A percentile compares a stretch with the other conserved stretches of the same genome.
Evolutionary conservation across 2,797 vertebrate genomes (phyloP).

Genomic region (Picus viridis): DNA sequence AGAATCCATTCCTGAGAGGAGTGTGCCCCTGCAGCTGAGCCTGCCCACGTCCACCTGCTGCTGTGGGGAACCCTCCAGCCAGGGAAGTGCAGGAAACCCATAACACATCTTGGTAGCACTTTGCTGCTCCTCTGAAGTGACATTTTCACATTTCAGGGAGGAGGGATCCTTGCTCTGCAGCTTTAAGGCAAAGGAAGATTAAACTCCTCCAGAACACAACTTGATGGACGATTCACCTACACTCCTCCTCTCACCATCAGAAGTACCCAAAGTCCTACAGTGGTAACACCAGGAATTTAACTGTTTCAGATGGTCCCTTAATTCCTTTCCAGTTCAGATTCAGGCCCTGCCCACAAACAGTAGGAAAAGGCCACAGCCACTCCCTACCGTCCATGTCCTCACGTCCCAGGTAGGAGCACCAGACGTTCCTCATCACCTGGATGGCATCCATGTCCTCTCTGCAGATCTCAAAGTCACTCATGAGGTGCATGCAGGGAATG

Average conservation of each 20-base stretch:
- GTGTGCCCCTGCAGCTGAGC: rapidly evolving
- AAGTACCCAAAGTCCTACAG: not conserved
- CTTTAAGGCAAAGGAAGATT: not conserved
- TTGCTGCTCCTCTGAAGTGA: not conserved
- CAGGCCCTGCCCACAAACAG: not conserved
- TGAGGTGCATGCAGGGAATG: conserved; percentile 96
- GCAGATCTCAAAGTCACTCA: conserved; percentile 84
- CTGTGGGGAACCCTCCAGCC: not conserved
- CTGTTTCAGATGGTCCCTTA: not conserved
- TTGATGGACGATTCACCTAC: not conserved
- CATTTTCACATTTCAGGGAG: not conserved
- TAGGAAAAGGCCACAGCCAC: rapidly evolving
- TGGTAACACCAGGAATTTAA: not conserved
- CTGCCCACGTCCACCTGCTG: not conserved
- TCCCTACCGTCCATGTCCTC: conserved; percentile 90
- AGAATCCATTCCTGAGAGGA: not conserved
- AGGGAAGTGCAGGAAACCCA: not conserved
- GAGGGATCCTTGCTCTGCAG: not conserved
- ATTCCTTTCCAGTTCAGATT: not conserved
- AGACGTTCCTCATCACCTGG: conserved; percentile 89
- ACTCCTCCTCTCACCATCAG: not conserved
- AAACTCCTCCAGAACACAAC: not conserved
- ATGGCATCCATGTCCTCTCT: conserved; percentile 90
- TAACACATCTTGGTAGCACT: not conserved
- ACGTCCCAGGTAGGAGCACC: conserved; percentile 91